Evolutionary conservation across 1,140 invertebrate species (phyloP), one percentile per base, ranked within the genome.

Genomic region (Neocloeon triangulifer): DNA sequence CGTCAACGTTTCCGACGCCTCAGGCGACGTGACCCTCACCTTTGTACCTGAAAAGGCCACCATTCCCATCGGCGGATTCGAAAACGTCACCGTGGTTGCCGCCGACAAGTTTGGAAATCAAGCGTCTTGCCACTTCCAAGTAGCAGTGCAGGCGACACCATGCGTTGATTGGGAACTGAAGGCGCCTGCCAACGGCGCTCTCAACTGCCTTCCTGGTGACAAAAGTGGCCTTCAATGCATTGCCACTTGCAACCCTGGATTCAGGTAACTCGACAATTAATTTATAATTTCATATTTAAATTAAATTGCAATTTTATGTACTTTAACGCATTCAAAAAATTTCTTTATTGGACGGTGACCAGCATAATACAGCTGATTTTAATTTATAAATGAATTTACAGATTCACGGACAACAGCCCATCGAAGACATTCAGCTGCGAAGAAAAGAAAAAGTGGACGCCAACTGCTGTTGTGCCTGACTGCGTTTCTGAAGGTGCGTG

Each of bases 121-220:
- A 39, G 86, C 86, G 8, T 65, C 66, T 20, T 95, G 89, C 53
- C 66, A 92, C 47, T 96, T 94, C 69, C 89, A 95, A 61, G 70
- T 78, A 5, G 76, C 77, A 0, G 78, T 88, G 3, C 79, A 91
- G 66, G 81, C 89, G 2, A 85, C 85, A 2, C 76, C 80, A 10
- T 96, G 89, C 47, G 84, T 88, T 1, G 77, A 88, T 45, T 92
- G 85, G 84, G 85, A 94, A 49, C 47, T 95, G 2, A 73, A 73
- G 48, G 64, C 76, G 13, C 86, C 89, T 6, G 71, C 74, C 2
- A 76, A 91, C 52, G 86, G 86, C 21, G 75, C 69, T 32, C 56
- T 92, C 1, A 85, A 88, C 44, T 95, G 89, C 45, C 51, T 80
- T 9, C 70, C 76, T 15, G 68, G 69, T 9, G 78, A 84, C 34